These are phyloP conservation scores for Acromyrmex charruanus DNA, from an alignment of 1,140 invertebrate species.

Conservation along the genomic window DNA sequence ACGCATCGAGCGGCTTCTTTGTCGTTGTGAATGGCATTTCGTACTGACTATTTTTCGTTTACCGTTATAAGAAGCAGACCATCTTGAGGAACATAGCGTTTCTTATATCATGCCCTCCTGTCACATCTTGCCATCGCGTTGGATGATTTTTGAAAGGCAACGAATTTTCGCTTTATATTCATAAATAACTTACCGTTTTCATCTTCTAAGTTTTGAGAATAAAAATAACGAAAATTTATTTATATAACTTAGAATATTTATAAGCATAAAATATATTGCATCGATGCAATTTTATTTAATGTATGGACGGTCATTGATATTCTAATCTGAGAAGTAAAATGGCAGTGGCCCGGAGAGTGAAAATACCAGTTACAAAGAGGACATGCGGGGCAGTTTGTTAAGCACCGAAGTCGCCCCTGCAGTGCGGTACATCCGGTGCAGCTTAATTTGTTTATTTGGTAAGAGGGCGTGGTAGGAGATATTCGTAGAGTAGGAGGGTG, in stretches of 20 bases:
- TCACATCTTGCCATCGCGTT: not conserved
- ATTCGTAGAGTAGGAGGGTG: constrained; percentile 64
- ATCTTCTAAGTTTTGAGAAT: not conserved
- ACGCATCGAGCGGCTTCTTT: constrained; percentile 85
- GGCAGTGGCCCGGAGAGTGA: constrained; percentile 48
- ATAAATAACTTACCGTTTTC: constrained; percentile 10
- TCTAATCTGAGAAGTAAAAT: constrained; percentile 11
- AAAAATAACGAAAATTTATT: not conserved
- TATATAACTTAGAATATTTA: not conserved
- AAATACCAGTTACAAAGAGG: constrained; percentile 66
- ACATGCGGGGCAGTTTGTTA: constrained; percentile 71
- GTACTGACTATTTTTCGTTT: constrained; percentile 81
- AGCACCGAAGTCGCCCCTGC: constrained; percentile 70
- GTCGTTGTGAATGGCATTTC: constrained; percentile 82
- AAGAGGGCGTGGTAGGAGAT: constrained; percentile 61
- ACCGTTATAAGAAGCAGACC: constrained; percentile 73
- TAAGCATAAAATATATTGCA: not conserved
- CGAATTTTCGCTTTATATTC: constrained; percentile 9
- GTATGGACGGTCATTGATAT: not conserved
- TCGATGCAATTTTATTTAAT: not conserved
- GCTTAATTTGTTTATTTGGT: constrained; percentile 82
- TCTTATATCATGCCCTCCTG: constrained; percentile 49
- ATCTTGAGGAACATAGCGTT: constrained; percentile 42
- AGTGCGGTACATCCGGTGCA: constrained; percentile 74
- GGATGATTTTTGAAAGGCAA: constrained; percentile 29